These are phyloP conservation scores for Eurystomus glaucurus DNA, from an alignment of 2,797 vertebrate genomes.

Conservation along the genomic window DNA sequence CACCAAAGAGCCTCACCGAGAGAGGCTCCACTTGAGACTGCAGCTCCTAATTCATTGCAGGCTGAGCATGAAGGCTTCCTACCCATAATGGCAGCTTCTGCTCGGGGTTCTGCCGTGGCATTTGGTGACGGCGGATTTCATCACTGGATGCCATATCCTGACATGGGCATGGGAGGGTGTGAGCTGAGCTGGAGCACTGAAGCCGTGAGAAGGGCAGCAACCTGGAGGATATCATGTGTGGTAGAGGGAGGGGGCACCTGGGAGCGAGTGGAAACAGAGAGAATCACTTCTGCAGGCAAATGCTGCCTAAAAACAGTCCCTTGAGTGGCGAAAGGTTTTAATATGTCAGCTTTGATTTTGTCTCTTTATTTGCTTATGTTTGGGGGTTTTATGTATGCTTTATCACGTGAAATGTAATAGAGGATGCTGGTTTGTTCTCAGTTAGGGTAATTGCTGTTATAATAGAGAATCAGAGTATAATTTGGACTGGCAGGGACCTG, in stretches of 20 bases:
- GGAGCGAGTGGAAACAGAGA: not conserved
- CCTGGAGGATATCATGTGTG: not conserved
- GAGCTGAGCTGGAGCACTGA: not conserved
- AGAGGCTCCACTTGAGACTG: rapidly evolving
- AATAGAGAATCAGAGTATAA: not conserved
- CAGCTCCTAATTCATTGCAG: not conserved
- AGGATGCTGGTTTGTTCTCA: not conserved
- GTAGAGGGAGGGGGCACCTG: not conserved
- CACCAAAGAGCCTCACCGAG: not conserved
- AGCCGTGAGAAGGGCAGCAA: not conserved
- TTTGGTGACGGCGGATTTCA: not conserved
- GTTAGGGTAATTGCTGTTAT: not conserved
- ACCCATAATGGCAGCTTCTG: rapidly evolving
- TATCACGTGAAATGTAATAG: not conserved
- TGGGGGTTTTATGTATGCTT: not conserved
- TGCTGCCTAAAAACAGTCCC: not conserved
- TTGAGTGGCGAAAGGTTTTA: not conserved
- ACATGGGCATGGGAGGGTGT: rapidly evolving
- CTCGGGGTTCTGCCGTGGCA: rapidly evolving
- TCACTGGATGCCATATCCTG: not conserved
- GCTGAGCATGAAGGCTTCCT: not conserved
- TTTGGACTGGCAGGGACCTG: not conserved
- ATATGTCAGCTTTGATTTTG: not conserved
- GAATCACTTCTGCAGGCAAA: not conserved
- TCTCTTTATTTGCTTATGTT: not conserved